These are phyloP conservation scores for Macropis europaea DNA, from an alignment of 2,888 invertebrate genomes.

Conservation along the genomic window DNA sequence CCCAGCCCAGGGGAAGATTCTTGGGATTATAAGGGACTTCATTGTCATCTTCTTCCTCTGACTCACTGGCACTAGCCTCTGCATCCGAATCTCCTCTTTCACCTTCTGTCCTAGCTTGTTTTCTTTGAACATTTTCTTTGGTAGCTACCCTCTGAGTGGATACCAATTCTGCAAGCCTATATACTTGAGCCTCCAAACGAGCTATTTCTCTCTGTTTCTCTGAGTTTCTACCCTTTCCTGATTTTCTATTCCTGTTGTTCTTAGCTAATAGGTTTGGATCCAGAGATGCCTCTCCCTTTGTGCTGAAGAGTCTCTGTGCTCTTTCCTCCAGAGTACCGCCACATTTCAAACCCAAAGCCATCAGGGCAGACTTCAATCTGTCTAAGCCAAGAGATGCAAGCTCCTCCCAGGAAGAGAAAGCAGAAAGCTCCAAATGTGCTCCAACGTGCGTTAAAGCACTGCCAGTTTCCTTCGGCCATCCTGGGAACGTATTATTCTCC, in stretches of 20 bases:
- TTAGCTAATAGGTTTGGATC: slow-evolving; percentile 96
- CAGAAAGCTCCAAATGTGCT: slow-evolving; percentile 98
- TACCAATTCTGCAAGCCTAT: slow-evolving; percentile 91
- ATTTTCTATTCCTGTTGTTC: slow-evolving; percentile 87
- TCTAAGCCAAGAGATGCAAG: slow-evolving; percentile 97
- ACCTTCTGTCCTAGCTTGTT: slow-evolving; percentile 97
- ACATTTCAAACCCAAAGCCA: slow-evolving; percentile 98
- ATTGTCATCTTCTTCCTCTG: slow-evolving; percentile 93
- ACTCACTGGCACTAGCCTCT: slow-evolving; percentile 90
- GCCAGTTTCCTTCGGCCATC: slow-evolving; percentile 98
- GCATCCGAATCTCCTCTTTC: slow-evolving; percentile 95
- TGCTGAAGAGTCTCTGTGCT: slow-evolving; percentile 96
- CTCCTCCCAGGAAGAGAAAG: slow-evolving; percentile 98
- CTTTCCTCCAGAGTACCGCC: slow-evolving; percentile 99
- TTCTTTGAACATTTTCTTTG: slow-evolving; percentile 98
- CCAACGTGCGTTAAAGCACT: slow-evolving; percentile 96
- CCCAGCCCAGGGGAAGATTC: slow-evolving; percentile 99
- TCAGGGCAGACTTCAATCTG: slow-evolving; percentile 96
- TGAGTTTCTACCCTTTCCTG: slow-evolving; percentile 83
- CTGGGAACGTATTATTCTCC: slow-evolving; percentile 94
- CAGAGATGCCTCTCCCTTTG: slow-evolving; percentile 95
- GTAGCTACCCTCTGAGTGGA: slow-evolving; percentile 93
- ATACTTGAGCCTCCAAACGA: slow-evolving; percentile 93
- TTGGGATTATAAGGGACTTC: slow-evolving; percentile 99
- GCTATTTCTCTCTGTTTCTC: slow-evolving; percentile 93